phyloP scores from a whole-genome alignment of 2,113 vertebrate species.

The Raja brachyura region DNA sequence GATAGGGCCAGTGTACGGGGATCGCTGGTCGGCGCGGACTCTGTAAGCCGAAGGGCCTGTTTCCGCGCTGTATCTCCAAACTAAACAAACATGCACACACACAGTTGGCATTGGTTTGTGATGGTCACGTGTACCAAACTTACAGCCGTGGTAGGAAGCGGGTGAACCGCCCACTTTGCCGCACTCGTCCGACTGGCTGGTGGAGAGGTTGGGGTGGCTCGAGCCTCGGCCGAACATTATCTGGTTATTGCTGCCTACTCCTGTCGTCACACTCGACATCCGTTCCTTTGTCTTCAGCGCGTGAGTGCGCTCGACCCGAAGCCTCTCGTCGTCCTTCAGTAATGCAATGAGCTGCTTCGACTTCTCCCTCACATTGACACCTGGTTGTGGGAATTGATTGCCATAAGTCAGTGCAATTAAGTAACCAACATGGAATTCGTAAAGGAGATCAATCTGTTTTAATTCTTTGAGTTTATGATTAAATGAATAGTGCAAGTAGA shows the following conservation, averaged over 20 bases:
- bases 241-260: conserved; percentile 69
- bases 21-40: no score
- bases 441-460: no score
- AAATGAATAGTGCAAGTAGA: no score
- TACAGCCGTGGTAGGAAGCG: conserved; percentile 95
- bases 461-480: no score
- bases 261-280: conserved; percentile 92
- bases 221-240: conserved; percentile 88
- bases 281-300: conserved; percentile 94
- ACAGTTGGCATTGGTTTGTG: no score
- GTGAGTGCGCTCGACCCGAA: conserved; percentile 79
- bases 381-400: conserved; percentile 41
- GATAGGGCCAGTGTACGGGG: no score
- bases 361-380: conserved; percentile 84
- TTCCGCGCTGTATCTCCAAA: no score
- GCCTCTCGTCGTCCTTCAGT: conserved; percentile 79
- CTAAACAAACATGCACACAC: no score
- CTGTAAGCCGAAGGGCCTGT: no score
- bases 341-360: conserved; percentile 84
- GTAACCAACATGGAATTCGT: no score
- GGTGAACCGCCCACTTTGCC: conserved; percentile 92
- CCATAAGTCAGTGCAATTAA: neutral
- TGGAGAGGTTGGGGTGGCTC: conserved; percentile 95
- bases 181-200: conserved; percentile 92
- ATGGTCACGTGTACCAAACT: conserved; percentile 54